Evolutionary conservation across 2,113 vertebrate genomes (phyloP).

Genomic region (Numida meleagris): DNA sequence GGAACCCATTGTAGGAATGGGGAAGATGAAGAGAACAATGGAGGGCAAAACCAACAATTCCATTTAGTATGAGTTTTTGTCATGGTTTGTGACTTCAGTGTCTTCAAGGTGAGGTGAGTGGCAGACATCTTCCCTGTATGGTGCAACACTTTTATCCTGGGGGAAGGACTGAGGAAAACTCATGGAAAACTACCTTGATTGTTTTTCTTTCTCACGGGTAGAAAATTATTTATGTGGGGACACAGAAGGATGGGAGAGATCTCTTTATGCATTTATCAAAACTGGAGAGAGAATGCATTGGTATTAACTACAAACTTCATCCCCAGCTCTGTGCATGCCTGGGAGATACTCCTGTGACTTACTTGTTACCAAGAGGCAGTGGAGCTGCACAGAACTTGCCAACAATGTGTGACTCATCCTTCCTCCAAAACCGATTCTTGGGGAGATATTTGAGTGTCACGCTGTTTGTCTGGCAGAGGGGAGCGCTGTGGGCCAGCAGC

Average conservation of each 20-base stretch:
- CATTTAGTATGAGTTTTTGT: not conserved
- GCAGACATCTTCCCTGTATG: not conserved
- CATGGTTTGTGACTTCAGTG: not conserved
- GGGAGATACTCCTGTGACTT: not conserved
- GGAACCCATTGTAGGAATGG: not conserved
- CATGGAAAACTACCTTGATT: not conserved
- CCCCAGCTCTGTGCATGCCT: not conserved
- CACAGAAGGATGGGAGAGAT: not conserved
- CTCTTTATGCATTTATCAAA: not conserved
- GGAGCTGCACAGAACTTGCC: constrained; percentile 72
- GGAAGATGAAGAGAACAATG: not conserved
- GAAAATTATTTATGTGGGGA: not conserved
- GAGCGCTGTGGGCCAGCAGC: constrained; percentile 64
- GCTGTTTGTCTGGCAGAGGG: constrained; percentile 62
- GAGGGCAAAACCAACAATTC: not conserved
- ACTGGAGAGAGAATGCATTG: not conserved
- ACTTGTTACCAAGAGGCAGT: constrained; percentile 74
- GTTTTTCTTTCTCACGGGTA: not conserved
- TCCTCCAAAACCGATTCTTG: constrained; percentile 53
- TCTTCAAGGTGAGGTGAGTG: not conserved
- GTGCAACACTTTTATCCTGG: not conserved
- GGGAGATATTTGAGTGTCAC: constrained; percentile 65
- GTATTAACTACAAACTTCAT: not conserved
- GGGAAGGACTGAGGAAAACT: not conserved
- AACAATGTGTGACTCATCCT: not conserved